Evolutionary conservation across 2,113 vertebrate genomes (phyloP).

Genomic region (Bombycilla garrulus): DNA sequence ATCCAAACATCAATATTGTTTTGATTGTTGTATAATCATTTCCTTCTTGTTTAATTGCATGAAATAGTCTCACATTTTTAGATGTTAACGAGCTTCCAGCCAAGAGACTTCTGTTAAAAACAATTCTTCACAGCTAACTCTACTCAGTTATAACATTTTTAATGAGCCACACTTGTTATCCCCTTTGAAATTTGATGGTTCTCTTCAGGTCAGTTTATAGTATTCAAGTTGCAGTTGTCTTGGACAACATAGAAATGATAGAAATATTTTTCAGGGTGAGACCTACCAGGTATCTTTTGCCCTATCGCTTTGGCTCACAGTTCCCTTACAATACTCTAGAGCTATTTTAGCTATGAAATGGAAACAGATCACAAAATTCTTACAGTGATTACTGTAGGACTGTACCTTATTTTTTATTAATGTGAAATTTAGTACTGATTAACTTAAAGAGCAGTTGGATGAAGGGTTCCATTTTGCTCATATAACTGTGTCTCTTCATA

Average conservation of each 20-base stretch:
- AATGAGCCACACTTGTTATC: not conserved
- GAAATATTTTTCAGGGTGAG: not conserved
- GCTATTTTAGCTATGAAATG: not conserved
- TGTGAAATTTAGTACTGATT: not conserved
- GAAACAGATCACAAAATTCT: not conserved
- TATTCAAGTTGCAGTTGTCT: not conserved
- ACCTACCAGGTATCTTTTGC: not conserved
- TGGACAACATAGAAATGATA: not conserved
- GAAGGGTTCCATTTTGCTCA: not conserved
- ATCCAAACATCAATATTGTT: constrained; percentile 10
- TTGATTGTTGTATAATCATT: constrained; percentile 25
- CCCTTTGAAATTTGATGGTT: not conserved
- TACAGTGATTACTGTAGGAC: not conserved
- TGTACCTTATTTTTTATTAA: not conserved
- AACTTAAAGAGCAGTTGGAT: not conserved
- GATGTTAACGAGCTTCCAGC: not conserved
- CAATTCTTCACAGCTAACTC: not conserved
- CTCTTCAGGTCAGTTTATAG: not conserved
- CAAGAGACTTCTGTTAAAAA: not conserved
- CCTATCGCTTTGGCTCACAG: not conserved
- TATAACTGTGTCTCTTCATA: not conserved
- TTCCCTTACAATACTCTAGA: not conserved
- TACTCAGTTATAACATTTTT: not conserved
- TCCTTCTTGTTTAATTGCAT: not conserved
- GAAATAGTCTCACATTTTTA: not conserved